Conservation (phyloP, 1,140 invertebrate genomes). For the Euwallacea fornicatus region DNA sequence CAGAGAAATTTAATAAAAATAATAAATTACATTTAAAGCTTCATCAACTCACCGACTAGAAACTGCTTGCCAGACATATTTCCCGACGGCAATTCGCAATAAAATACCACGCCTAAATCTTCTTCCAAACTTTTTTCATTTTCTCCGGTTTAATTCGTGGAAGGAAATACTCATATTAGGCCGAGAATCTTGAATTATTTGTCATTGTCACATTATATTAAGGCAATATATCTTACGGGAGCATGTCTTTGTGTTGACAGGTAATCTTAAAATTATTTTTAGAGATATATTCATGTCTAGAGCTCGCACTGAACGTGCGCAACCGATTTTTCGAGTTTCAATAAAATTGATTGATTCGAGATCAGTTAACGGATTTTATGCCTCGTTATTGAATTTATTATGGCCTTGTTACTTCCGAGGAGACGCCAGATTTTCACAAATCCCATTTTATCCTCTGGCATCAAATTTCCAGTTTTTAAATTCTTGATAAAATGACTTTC, state of each 20-base stretch:
- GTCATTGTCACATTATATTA: conserved; percentile 18
- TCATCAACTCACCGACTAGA: neutral
- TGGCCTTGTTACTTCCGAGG: neutral
- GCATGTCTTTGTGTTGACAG: conserved; percentile 10
- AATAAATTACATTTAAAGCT: neutral
- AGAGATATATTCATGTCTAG: neutral
- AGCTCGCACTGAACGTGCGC: neutral
- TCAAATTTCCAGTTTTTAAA: no score
- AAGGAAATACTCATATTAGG: conserved; percentile 10
- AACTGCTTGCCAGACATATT: neutral
- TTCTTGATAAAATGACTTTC: no score
- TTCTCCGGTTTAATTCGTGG: conserved; percentile 4
- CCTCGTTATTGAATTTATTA: neutral
- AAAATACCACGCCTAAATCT: conserved; percentile 2
- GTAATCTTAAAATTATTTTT: conserved; percentile 8
- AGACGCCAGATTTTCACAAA: neutral
- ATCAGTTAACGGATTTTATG: neutral
- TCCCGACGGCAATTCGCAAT: neutral
- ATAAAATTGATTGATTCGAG: conserved; percentile 5
- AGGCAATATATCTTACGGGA: conserved; percentile 6
- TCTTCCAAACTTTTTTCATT: conserved; percentile 5
- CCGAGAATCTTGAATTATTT: conserved; percentile 10
- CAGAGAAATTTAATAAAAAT: neutral
- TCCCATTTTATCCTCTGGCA: no score
- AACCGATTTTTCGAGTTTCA: neutral